Base-by-base conservation (phyloP, 2,113 vertebrate species). In the Polyodon spathula region DNA sequence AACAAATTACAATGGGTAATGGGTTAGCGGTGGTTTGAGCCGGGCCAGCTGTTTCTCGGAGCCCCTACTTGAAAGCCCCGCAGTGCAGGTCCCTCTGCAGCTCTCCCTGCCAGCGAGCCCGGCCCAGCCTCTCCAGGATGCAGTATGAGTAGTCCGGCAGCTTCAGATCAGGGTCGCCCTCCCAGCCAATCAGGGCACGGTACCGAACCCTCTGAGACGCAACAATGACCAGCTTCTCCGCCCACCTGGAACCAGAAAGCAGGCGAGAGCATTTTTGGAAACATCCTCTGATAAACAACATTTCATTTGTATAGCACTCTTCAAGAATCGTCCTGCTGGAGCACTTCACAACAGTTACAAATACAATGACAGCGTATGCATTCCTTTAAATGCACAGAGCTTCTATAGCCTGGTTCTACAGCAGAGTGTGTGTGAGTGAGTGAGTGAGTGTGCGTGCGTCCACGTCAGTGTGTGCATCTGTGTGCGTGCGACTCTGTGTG, bases 71-170 rank as follows among this genome's bases (percentile, higher is more conserved):
- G 84, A 95, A 97, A 43, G 80, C 78, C 1, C 63, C 75, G 37
- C 69, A 83, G 67, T 95, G 93, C 44, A 99, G 86, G 66, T 98
- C 93, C 42, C 89, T 88, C 68, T 99, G 96, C 1, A 99, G 86
- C 73, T 97, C 94, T 2, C 96, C 95, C 66, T 98, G 94, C 94
- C 94, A 98, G 37, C 95, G 83, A 0, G 90, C 91, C 50, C 95
- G 84, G 15, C 93, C 95, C 41, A 99, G 70, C 5, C 92, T 83
- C 68, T 99, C 95, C 82, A 99, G 37, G n/a, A 97, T 88, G 40
- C 95, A 97, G 83, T 94, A 99, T 5, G 92, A 91, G 57, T 88
- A 88, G 53, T 93, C 91, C 0, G 76, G 81, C 2, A 99, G 89
- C 60, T 88, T 92, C 66, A 95, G 15, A 52, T 97, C 93, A 0